Percentiles rank a stretch among this genome's conserved stretches.
Conservation (phyloP, 2,113 vertebrate species). For the Oophaga pumilio region DNA sequence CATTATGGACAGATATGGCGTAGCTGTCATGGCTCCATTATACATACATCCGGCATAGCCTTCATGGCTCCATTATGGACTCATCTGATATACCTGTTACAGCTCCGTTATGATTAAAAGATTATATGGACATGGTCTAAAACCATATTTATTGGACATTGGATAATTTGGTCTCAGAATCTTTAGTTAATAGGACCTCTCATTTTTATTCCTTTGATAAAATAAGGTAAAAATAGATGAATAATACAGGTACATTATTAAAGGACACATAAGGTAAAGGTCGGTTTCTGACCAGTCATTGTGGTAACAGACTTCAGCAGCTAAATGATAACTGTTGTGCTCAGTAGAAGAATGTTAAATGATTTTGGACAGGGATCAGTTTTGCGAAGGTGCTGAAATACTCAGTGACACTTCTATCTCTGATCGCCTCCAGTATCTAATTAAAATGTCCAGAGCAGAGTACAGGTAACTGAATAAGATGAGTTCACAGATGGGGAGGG, state of each 20-base stretch:
- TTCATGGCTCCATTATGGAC: too few relatives aligned
- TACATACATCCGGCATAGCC: too few relatives aligned
- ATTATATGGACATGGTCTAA: too few relatives aligned
- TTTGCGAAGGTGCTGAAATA: conserved; percentile 15
- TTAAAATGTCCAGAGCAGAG: conserved; percentile 2
- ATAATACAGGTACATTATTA: background rate
- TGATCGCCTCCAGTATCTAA: conserved; percentile 19
- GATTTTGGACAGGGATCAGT: background rate
- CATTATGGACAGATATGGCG: too few relatives aligned
- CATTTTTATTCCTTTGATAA: background rate
- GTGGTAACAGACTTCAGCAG: background rate
- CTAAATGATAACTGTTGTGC: background rate
- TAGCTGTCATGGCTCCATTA: too few relatives aligned
- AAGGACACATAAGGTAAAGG: background rate
- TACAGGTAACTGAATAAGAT: conserved; percentile 16
- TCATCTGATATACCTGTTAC: too few relatives aligned
- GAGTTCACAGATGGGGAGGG: conserved; percentile 1
- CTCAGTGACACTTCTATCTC: background rate
- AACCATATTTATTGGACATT: too few relatives aligned
- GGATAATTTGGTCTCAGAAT: too few relatives aligned
- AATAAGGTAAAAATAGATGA: background rate
- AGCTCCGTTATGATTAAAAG: too few relatives aligned
- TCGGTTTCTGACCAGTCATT: background rate
- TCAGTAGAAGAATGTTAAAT: background rate
- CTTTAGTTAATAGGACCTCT: background rate